phyloP scores from a whole-genome alignment of 2,888 invertebrate genomes.

The Zhuqinia jingwanae region DNA sequence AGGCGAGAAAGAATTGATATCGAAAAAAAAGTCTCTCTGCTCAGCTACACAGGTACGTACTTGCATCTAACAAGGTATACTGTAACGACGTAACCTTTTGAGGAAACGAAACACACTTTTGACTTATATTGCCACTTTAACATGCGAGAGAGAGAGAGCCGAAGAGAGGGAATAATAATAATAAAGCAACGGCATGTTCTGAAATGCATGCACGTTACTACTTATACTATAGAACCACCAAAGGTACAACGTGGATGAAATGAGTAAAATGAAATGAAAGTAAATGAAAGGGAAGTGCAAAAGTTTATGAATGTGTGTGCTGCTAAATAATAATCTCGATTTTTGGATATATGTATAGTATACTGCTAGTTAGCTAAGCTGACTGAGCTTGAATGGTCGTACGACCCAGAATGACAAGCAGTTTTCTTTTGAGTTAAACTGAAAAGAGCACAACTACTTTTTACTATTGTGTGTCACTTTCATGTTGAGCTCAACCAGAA shows the following conservation, averaged over 20 bases:
- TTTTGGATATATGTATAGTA: no score
- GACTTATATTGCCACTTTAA: conserved; percentile 13
- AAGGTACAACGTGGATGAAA: conserved; percentile 11
- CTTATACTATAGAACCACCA: no score
- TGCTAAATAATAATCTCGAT: conserved; percentile 22
- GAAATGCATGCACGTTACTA: no score
- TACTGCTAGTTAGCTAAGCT: background rate
- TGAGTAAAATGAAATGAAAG: conserved; percentile 12
- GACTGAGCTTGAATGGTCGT: conserved; percentile 2
- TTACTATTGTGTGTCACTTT: background rate
- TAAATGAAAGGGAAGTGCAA: conserved; percentile 22
- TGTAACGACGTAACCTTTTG: background rate
- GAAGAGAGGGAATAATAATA: background rate
- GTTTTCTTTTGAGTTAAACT: conserved; percentile 20
- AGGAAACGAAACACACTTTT: conserved; percentile 16
- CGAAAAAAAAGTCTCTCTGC: conserved; percentile 15
- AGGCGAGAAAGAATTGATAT: conserved; percentile 33
- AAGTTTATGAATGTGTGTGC: conserved; percentile 33
- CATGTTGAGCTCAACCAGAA: background rate
- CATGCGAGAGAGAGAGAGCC: background rate
- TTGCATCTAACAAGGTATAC: no score
- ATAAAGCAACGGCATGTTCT: background rate
- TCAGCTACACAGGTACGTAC: no score
- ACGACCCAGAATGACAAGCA: background rate
- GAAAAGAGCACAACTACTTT: background rate